phyloP scores from a whole-genome alignment of 2,888 invertebrate species.

The Allygus modestus region DNA sequence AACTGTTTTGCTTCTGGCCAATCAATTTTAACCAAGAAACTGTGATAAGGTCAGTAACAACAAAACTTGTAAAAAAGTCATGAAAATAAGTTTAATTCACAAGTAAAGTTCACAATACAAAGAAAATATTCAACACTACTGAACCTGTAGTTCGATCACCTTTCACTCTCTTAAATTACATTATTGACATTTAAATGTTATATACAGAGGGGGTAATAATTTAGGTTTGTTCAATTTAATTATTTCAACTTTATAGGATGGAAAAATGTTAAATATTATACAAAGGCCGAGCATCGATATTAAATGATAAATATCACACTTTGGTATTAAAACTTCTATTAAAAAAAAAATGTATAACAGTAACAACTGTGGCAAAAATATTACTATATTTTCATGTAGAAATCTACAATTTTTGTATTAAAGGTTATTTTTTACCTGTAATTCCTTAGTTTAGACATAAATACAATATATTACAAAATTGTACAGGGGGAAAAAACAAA shows the following conservation, averaged over 20 bases:
- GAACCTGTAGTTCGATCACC: neutral
- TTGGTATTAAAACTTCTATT: neutral
- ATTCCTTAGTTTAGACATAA: slow-evolving; percentile 8
- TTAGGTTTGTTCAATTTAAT: neutral
- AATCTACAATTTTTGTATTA: slow-evolving; percentile 9
- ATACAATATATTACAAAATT: slow-evolving; percentile 27
- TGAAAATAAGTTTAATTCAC: slow-evolving; percentile 59
- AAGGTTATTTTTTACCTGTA: slow-evolving; percentile 9
- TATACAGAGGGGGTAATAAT: neutral
- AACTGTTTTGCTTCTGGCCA: too few species aligned
- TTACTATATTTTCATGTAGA: slow-evolving; percentile 16
- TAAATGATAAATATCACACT: slow-evolving; percentile 17
- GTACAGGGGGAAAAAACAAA: neutral
- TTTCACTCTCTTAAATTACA: slow-evolving; percentile 43
- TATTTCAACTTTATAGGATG: neutral
- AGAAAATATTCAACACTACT: slow-evolving; percentile 18
- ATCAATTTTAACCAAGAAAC: too few species aligned
- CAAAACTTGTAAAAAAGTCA: slow-evolving; percentile 44
- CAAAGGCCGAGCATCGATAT: slow-evolving; percentile 29
- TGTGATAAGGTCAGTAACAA: neutral
- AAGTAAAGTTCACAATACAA: slow-evolving; percentile 37
- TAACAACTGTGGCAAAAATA: slow-evolving; percentile 27
- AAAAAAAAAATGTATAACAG: slow-evolving; percentile 1
- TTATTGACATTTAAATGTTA: slow-evolving; percentile 37
- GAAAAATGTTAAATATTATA: neutral